Evolutionary conservation across 2,888 invertebrate species (phyloP).

Genomic region (Synergus gifuensis): DNA sequence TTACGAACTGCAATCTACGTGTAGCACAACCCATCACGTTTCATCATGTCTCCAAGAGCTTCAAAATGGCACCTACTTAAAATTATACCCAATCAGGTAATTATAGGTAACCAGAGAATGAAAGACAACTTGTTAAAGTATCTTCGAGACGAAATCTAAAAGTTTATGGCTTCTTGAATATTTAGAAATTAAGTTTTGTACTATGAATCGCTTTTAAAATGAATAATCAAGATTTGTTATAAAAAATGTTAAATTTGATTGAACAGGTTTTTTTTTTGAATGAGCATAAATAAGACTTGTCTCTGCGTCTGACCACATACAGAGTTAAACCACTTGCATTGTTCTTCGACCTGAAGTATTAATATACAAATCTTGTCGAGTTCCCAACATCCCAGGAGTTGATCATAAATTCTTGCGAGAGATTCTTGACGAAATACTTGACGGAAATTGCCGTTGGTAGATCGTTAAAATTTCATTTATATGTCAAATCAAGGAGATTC

Average conservation of each 20-base stretch:
- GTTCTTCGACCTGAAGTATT: neutral
- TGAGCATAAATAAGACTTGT: neutral
- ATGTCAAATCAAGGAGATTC: slow-evolving; percentile 1
- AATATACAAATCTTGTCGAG: slow-evolving; percentile 12
- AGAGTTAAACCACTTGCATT: slow-evolving; percentile 1
- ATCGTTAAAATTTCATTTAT: slow-evolving; percentile 26
- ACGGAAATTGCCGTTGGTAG: slow-evolving; percentile 20
- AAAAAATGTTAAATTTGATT: no score
- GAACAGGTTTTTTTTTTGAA: neutral
- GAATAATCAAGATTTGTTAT: neutral
- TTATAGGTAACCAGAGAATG: slow-evolving; percentile 1
- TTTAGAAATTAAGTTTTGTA: neutral
- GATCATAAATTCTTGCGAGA: slow-evolving; percentile 20
- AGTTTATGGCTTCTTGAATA: slow-evolving; percentile 1
- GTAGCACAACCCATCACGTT: slow-evolving; percentile 29
- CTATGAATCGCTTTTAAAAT: neutral
- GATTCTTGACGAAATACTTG: slow-evolving; percentile 12
- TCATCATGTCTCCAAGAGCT: neutral
- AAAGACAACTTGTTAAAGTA: neutral
- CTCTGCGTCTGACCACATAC: neutral
- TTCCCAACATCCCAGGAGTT: neutral
- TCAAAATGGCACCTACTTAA: slow-evolving; percentile 35
- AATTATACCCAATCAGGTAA: slow-evolving; percentile 13
- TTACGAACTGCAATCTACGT: slow-evolving; percentile 64
- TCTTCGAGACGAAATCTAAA: neutral